Percentiles rank a stretch among this genome's conserved stretches.
Evolutionary conservation across 2,797 vertebrate species (phyloP).

Genomic region (Salarias fasciatus): DNA sequence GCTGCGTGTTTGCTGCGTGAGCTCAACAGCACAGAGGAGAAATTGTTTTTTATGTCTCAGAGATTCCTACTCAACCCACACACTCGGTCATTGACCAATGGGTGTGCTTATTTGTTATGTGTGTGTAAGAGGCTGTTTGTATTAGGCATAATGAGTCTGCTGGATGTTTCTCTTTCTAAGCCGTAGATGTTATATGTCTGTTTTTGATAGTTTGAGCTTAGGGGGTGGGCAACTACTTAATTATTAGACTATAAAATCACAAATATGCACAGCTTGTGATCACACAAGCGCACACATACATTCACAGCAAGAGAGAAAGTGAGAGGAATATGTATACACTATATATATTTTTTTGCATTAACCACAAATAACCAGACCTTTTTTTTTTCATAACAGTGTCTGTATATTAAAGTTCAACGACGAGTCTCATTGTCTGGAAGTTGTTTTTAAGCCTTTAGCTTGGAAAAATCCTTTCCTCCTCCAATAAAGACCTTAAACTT

Average conservation of each 20-base stretch:
- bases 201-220: constrained; percentile 37
- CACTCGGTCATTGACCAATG: constrained; percentile 62
- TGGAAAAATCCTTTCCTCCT: constrained; percentile 53
- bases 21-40: constrained; percentile 77
- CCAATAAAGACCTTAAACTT: constrained; percentile 48
- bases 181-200: constrained; percentile 43
- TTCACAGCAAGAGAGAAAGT: constrained; percentile 11
- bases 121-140: constrained; percentile 54
- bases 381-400: constrained; percentile 26
- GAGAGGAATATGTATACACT: constrained; percentile 31
- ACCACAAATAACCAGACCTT: constrained; percentile 35
- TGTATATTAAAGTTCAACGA: constrained; percentile 41
- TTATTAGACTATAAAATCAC: constrained; percentile 42
- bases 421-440: constrained; percentile 49
- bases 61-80: constrained; percentile 80
- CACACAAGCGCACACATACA: constrained; percentile 6
- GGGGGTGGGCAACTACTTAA: constrained; percentile 40
- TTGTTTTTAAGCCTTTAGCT: constrained; percentile 43
- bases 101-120: constrained; percentile 59
- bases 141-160: constrained; percentile 47
- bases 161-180: constrained; percentile 43
- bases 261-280: constrained; percentile 13
- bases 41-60: constrained; percentile 77
- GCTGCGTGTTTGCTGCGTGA: constrained; percentile 75
- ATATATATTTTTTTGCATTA: constrained; percentile 6